Evolutionary conservation across 1,140 invertebrate species (phyloP).

Genomic region (Macrocentrus cingulum): DNA sequence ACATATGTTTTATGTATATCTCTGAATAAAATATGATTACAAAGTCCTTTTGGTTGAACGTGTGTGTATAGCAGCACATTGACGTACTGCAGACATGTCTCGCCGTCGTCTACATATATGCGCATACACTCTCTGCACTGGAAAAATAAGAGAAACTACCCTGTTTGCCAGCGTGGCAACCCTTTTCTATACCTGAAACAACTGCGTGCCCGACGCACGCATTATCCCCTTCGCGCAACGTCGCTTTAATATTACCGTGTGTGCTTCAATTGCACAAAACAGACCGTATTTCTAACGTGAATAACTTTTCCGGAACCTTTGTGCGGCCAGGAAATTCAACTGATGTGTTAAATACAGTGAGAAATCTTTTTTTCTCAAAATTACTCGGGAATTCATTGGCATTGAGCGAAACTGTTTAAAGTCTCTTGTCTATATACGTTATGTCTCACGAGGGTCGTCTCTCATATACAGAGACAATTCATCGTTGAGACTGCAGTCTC

Average conservation of each 20-base stretch:
- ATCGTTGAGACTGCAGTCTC: too few species aligned
- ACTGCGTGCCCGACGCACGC: background rate
- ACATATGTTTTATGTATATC: conserved; percentile 60
- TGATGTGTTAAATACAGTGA: too few species aligned
- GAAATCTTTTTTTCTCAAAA: too few species aligned
- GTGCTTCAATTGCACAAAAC: conserved; percentile 22
- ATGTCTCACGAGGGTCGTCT: too few species aligned
- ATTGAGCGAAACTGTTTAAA: too few species aligned
- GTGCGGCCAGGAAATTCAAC: too few species aligned
- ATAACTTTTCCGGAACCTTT: background rate
- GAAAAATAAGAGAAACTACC: conserved; percentile 23
- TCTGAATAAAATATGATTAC: conserved; percentile 47
- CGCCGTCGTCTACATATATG: background rate
- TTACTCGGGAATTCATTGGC: too few species aligned
- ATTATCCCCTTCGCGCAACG: conserved; percentile 2
- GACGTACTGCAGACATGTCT: conserved; percentile 10
- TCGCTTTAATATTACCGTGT: conserved; percentile 22
- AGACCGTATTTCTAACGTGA: conserved; percentile 8
- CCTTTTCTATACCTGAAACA: background rate
- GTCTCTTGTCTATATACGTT: too few species aligned
- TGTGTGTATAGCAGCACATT: conserved; percentile 33
- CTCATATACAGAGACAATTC: too few species aligned
- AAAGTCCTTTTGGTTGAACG: conserved; percentile 42
- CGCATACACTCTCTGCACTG: background rate
- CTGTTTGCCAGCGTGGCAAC: conserved; percentile 12